A percentile compares a stretch with the other conserved stretches of the same genome.
phyloP scores from a whole-genome alignment of 2,888 invertebrate genomes.

The Phortica okadai region DNA sequence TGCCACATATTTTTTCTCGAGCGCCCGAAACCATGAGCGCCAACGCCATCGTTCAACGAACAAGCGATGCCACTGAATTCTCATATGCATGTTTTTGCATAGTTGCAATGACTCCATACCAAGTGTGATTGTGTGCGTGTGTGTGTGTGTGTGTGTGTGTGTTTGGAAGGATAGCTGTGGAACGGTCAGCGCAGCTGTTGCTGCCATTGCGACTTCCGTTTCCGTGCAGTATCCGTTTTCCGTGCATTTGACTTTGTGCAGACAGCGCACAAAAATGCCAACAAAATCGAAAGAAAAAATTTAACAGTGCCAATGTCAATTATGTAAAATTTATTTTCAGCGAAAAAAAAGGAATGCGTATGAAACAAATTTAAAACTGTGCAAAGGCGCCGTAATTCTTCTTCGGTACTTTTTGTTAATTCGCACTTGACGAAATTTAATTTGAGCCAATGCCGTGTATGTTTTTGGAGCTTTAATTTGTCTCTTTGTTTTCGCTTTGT shows the following conservation, averaged over 20 bases:
- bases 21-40: background rate
- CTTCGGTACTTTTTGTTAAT: slow-evolving; percentile 14
- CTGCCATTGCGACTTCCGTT: slow-evolving; percentile 69
- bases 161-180: background rate
- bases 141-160: background rate
- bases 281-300: slow-evolving; percentile 2
- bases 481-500: background rate
- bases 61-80: background rate
- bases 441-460: slow-evolving; percentile 6
- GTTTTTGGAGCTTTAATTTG: background rate
- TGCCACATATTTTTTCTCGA: slow-evolving; percentile 54
- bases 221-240: slow-evolving; percentile 68
- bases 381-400: background rate
- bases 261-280: slow-evolving; percentile 46
- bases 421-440: slow-evolving; percentile 19
- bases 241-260: slow-evolving; percentile 62
- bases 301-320: slow-evolving; percentile 59
- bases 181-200: slow-evolving; percentile 32
- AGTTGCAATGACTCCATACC: no score
- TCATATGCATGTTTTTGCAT: background rate
- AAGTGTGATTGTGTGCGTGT: background rate
- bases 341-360: background rate
- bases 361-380: background rate
- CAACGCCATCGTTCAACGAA: background rate
- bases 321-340: slow-evolving; percentile 63